Evolutionary conservation across 2,113 vertebrate species (phyloP).

Genomic region (Macrotus californicus): DNA sequence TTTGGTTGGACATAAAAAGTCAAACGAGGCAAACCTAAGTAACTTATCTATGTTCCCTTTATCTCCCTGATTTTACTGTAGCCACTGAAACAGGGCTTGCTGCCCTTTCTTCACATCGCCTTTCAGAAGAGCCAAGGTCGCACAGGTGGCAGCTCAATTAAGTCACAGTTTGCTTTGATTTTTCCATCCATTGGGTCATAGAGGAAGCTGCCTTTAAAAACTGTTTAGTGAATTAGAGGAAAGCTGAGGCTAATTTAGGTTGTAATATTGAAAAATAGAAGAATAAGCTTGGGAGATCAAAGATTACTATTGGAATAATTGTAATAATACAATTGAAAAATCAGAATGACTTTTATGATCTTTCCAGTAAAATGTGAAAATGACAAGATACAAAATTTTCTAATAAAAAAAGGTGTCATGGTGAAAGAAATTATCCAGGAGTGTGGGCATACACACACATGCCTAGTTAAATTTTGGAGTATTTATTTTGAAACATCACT

Average conservation of each 20-base stretch:
- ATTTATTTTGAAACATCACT: not conserved
- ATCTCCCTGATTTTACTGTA: not conserved
- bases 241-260: not conserved
- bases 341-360: not conserved
- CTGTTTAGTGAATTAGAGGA: constrained; percentile 15
- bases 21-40: not conserved
- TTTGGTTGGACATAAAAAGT: not conserved
- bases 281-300: not conserved
- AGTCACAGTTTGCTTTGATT: not conserved
- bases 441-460: not conserved
- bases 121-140: not conserved
- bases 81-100: not conserved
- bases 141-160: not conserved
- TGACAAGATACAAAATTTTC: not conserved
- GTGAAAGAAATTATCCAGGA: not conserved
- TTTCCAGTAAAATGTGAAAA: not conserved
- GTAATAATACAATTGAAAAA: not conserved
- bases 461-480: not conserved
- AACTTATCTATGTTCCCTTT: not conserved
- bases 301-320: not conserved
- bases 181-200: not conserved
- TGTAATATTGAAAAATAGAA: not conserved
- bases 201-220: not conserved
- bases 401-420: not conserved
- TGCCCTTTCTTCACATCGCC: not conserved